Evolutionary conservation across 2,113 vertebrate species (phyloP).

Genomic region (Cariama cristata): DNA sequence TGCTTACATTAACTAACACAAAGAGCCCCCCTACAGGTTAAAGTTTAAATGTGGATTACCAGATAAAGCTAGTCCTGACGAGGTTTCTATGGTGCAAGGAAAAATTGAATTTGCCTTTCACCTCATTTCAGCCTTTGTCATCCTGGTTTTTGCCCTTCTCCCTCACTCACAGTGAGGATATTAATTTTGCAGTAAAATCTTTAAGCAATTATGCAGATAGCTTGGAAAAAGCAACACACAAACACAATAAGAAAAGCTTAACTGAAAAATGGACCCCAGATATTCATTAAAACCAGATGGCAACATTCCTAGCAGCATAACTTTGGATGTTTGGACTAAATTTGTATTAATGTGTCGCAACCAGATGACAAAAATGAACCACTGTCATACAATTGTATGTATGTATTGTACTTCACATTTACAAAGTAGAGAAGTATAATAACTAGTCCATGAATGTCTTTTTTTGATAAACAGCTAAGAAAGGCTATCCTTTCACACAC

Average conservation of each 20-base stretch:
- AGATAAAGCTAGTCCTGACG: slow-evolving; percentile 94
- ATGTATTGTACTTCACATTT: slow-evolving; percentile 53
- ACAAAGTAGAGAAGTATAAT: slow-evolving; percentile 53
- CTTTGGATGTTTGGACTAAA: slow-evolving; percentile 76
- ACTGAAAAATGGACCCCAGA: slow-evolving; percentile 88
- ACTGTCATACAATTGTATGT: not conserved
- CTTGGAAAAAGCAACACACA: slow-evolving; percentile 87
- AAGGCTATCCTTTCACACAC: slow-evolving; percentile 61
- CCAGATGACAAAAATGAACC: slow-evolving; percentile 60
- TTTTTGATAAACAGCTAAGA: slow-evolving; percentile 58
- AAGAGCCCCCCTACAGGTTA: slow-evolving; percentile 98
- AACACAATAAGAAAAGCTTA: slow-evolving; percentile 92
- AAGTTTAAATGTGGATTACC: slow-evolving; percentile 99
- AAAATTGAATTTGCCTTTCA: slow-evolving; percentile 90
- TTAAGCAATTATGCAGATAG: slow-evolving; percentile 98
- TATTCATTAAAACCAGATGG: slow-evolving; percentile 98
- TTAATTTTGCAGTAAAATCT: slow-evolving; percentile 96
- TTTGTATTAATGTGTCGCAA: slow-evolving; percentile 72
- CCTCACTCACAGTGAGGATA: slow-evolving; percentile 87
- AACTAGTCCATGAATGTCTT: slow-evolving; percentile 33
- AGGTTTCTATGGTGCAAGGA: slow-evolving; percentile 89
- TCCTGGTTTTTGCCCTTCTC: slow-evolving; percentile 82
- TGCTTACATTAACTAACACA: slow-evolving; percentile 97
- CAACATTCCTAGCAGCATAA: slow-evolving; percentile 83
- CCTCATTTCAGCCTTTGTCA: slow-evolving; percentile 89